Evolutionary conservation across 92 coral and sea anemone species (phyloP).

Genomic region (Epizoanthus rinbou): DNA sequence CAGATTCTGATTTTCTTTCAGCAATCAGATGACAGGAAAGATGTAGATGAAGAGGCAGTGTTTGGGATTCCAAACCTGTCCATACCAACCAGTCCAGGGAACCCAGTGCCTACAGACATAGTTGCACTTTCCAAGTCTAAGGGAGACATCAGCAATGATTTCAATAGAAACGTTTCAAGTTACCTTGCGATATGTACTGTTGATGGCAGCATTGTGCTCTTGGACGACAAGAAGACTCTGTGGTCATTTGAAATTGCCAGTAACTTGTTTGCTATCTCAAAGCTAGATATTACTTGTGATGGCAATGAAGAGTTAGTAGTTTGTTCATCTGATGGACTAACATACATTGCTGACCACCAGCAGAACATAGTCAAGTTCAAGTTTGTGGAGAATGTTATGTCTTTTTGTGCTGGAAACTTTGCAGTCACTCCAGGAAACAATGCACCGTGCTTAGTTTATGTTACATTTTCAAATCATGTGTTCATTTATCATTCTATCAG

Average conservation of each 20-base stretch:
- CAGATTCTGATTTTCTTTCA: background rate
- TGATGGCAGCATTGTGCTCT: constrained; percentile 73
- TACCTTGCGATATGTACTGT: constrained; percentile 77
- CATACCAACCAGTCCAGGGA: constrained; percentile 38
- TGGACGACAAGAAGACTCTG: constrained; percentile 69
- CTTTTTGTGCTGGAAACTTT: constrained; percentile 83
- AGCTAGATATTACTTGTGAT: constrained; percentile 83
- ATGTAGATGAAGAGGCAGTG: constrained; percentile 5
- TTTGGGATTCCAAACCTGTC: constrained; percentile 33
- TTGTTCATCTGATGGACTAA: constrained; percentile 89
- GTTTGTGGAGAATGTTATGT: constrained; percentile 83
- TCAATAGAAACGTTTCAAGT: constrained; percentile 32
- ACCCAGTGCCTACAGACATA: constrained; percentile 69
- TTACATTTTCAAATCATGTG: constrained; percentile 86
- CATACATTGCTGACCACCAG: constrained; percentile 79
- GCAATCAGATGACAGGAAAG: constrained; percentile 18
- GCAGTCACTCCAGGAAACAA: constrained; percentile 63
- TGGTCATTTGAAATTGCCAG: constrained; percentile 82
- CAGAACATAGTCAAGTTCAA: constrained; percentile 85
- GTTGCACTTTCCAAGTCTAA: constrained; percentile 41
- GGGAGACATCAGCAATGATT: constrained; percentile 24
- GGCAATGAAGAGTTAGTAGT: constrained; percentile 83
- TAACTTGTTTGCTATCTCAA: constrained; percentile 82
- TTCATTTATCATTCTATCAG: constrained; percentile 79
- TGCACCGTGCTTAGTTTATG: constrained; percentile 85